Evolutionary conservation across 2,888 invertebrate genomes (phyloP).

Genomic region (Hirtodrosophila duncani): DNA sequence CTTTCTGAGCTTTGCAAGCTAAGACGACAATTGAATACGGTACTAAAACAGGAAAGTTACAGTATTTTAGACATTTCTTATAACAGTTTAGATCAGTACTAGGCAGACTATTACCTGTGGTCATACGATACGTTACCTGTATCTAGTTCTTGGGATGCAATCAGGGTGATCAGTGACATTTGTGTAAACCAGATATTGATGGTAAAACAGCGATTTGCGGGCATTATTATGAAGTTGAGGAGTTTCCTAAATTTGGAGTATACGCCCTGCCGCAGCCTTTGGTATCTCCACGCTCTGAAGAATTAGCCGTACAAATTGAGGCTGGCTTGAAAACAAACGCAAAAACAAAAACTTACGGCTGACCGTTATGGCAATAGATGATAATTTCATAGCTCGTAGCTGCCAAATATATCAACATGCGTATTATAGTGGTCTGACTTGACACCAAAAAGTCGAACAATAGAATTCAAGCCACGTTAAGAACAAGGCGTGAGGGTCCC

Average conservation of each 20-base stretch:
- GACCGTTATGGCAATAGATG: slow-evolving; percentile 73
- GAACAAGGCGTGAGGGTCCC: not conserved
- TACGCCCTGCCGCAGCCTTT: slow-evolving; percentile 68
- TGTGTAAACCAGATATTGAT: slow-evolving; percentile 70
- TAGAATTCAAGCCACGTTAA: not conserved
- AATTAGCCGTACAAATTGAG: too few species aligned
- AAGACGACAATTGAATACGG: too few species aligned
- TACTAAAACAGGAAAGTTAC: too few species aligned
- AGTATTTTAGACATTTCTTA: too few species aligned
- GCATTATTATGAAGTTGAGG: slow-evolving; percentile 70
- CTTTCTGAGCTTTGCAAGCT: too few species aligned
- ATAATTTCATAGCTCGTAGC: slow-evolving; percentile 65
- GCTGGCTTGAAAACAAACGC: slow-evolving; percentile 8
- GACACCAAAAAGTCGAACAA: slow-evolving; percentile 27
- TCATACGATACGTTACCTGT: too few species aligned
- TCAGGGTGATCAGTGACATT: slow-evolving; percentile 70
- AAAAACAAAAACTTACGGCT: slow-evolving; percentile 35
- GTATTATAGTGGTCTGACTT: slow-evolving; percentile 42
- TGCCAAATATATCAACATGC: slow-evolving; percentile 69
- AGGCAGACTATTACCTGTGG: too few species aligned
- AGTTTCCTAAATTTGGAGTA: slow-evolving; percentile 58
- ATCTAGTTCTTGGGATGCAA: too few species aligned
- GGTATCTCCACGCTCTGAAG: slow-evolving; percentile 60
- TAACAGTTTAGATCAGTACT: too few species aligned
- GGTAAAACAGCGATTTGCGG: slow-evolving; percentile 52